These are phyloP conservation scores for Chloroclysta siterata DNA, from an alignment of 2,888 invertebrate species.

Conservation along the genomic window DNA sequence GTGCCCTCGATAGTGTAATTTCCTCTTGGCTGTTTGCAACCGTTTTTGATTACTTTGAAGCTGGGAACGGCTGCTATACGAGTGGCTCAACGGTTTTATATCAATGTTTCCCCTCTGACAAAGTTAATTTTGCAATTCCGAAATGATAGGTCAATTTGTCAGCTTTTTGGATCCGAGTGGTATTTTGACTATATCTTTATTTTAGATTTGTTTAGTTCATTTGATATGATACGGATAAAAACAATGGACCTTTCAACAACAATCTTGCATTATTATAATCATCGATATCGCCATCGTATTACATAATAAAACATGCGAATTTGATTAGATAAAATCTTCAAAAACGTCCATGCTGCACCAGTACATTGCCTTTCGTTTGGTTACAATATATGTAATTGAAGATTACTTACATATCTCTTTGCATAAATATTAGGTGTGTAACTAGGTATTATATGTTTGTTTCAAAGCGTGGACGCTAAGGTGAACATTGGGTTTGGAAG, in stretches of 20 bases:
- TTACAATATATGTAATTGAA: not conserved
- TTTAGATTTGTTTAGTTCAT: not conserved
- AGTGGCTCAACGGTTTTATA: constrained; percentile 48
- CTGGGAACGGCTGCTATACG: constrained; percentile 36
- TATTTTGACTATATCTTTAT: not conserved
- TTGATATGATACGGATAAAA: not conserved
- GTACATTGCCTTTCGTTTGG: not conserved
- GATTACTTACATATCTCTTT: too few relatives aligned
- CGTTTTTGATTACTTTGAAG: constrained; percentile 54
- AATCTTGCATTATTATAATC: not conserved
- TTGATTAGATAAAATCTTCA: constrained; percentile 11
- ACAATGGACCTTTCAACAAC: too few relatives aligned
- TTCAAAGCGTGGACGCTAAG: too few relatives aligned
- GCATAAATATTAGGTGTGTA: too few relatives aligned
- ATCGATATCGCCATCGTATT: constrained; percentile 5
- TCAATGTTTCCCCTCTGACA: constrained; percentile 36
- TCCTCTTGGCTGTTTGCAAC: constrained; percentile 55
- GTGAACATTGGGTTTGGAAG: too few relatives aligned
- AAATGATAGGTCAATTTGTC: constrained; percentile 7
- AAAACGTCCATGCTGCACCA: not conserved
- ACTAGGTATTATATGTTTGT: too few relatives aligned
- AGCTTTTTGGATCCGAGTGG: not conserved
- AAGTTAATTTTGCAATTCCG: constrained; percentile 16
- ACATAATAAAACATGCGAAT: constrained; percentile 11
- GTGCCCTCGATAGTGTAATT: constrained; percentile 66